Conservation (phyloP, 2,797 vertebrate genomes). For the Valencia hispanica region DNA sequence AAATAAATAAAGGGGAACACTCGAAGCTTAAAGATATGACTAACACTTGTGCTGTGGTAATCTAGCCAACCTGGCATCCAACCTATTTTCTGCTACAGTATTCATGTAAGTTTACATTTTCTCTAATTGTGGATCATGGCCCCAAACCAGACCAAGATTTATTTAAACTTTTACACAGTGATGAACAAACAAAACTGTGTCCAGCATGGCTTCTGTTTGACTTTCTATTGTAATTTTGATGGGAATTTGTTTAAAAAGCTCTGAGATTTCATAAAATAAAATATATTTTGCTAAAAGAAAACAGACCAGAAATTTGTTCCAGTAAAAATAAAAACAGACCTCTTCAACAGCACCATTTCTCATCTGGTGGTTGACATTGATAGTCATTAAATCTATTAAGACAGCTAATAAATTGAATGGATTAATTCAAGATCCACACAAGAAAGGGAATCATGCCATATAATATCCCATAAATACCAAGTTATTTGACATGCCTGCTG, state of each 20-base stretch:
- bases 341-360: constrained; percentile 16
- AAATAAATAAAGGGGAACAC: neutral
- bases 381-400: constrained; percentile 24
- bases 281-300: constrained; percentile 25
- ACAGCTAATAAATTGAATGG: constrained; percentile 57
- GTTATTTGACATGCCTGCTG: constrained; percentile 50
- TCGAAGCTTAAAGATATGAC: neutral
- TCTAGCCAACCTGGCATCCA: constrained; percentile 9
- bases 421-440: constrained; percentile 59
- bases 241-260: constrained; percentile 7
- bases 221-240: constrained; percentile 28
- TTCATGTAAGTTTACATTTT: constrained; percentile 31
- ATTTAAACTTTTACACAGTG: constrained; percentile 24
- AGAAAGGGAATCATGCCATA: constrained; percentile 54
- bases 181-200: constrained; percentile 34
- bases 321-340: constrained; percentile 7
- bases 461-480: constrained; percentile 54
- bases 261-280: constrained; percentile 24
- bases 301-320: constrained; percentile 1
- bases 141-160: constrained; percentile 27
- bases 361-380: constrained; percentile 30
- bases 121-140: constrained; percentile 32
- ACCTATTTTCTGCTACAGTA: constrained; percentile 8
- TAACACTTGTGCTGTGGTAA: neutral
- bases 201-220: constrained; percentile 45